These are phyloP conservation scores for Apodemus agrarius DNA, from an alignment of 2,797 vertebrate species.

Conservation along the genomic window DNA sequence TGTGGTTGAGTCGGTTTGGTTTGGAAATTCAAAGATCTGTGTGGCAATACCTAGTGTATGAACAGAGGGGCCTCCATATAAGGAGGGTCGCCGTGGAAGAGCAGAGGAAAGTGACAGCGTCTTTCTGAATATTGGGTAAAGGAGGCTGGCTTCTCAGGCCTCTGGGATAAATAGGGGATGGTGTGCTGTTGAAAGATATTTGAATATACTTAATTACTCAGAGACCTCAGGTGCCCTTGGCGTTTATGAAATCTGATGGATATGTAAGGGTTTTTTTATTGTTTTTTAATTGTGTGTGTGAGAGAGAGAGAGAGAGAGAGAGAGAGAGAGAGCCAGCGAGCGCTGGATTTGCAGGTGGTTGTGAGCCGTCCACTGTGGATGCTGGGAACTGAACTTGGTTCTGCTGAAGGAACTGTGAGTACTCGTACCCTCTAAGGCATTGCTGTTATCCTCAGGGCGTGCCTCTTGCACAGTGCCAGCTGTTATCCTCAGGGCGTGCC, in stretches of 20 bases:
- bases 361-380: neutral
- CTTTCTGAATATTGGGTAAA: neutral
- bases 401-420: no score
- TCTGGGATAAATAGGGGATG: neutral
- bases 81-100: neutral
- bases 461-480: no score
- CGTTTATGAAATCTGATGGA: neutral
- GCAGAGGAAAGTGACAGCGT: neutral
- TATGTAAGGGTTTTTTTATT: neutral
- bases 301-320: no score
- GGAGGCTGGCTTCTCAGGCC: neutral
- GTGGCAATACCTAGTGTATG: neutral
- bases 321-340: no score
- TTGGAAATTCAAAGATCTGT: neutral
- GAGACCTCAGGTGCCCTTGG: neutral
- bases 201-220: neutral
- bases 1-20: neutral
- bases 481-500: fast-evolving
- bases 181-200: neutral
- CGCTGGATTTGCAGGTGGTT: neutral
- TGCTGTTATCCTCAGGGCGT: no score
- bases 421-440: neutral
- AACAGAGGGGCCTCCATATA: neutral
- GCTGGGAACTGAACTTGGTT: neutral
- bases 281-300: neutral